Percentiles rank a stretch among this genome's conserved stretches.
phyloP scores from a whole-genome alignment of 2,113 vertebrate species.

The Noctilio leporinus region DNA sequence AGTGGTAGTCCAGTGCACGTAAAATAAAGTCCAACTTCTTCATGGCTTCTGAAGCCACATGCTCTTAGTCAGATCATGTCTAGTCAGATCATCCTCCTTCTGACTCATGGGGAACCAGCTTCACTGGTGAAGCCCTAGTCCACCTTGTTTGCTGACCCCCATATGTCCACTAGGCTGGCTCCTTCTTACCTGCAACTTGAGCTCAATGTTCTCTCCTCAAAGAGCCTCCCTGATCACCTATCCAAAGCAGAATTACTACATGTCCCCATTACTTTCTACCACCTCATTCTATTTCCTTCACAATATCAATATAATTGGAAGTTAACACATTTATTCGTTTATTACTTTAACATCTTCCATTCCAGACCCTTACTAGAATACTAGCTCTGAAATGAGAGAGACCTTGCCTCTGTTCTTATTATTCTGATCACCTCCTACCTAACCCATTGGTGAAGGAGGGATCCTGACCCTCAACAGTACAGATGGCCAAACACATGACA shows the following conservation, averaged over 20 bases:
- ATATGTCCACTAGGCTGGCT: not conserved
- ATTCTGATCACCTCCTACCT: not conserved
- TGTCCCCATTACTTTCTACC: not conserved
- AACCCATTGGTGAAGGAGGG: not conserved
- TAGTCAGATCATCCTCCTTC: not conserved
- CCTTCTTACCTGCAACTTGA: not conserved
- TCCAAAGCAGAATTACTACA: not conserved
- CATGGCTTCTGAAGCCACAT: not conserved
- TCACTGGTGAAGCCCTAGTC: not conserved
- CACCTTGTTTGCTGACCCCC: not conserved
- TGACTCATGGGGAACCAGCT: not conserved
- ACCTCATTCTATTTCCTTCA: not conserved
- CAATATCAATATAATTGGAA: not conserved
- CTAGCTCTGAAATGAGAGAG: not conserved
- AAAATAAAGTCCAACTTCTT: not conserved
- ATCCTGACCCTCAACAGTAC: not conserved
- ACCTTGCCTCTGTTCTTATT: not conserved
- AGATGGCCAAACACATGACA: fast-evolving
- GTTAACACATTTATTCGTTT: not conserved
- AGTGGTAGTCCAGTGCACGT: too few relatives aligned
- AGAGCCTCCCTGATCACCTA: not conserved
- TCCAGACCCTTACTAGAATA: not conserved
- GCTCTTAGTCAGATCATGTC: not conserved
- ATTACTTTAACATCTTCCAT: not conserved
- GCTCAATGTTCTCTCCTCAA: not conserved